Base-by-base conservation (phyloP, 2,888 invertebrate species). In the Ochropleura leucogaster region DNA sequence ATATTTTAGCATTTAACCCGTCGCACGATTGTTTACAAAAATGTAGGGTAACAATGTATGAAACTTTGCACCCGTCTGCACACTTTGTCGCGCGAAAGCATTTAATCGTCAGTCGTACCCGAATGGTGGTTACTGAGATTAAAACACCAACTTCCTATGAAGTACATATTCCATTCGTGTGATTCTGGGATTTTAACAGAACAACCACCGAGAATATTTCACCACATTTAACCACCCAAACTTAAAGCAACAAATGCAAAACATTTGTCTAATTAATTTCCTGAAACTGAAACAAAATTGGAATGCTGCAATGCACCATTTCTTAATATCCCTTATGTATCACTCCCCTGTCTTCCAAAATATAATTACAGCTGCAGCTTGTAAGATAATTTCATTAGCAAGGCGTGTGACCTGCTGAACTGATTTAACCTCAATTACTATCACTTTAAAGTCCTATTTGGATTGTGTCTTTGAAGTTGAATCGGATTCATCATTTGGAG, bases 341-440 rank as follows among this genome's bases (percentile, higher is more conserved):
- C 69, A 59, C 68, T 78, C 64, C 71, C 60, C 62, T 68, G 64
- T 84, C 79, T 78, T 66, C 73, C 79, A 46, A 82, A 88, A 89
- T 82, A 74, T 83, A 80, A 88, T 88, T 87, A 88, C 72, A 73
- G 84, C 78, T 86, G 88, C 89, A 85, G 74, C 79, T 80, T 82
- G 79, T 86, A 81, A 87, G 83, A 85, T 90, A 87, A 88, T 83
- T 80, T 86, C 69, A 87, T 89, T 87, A 86, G 68, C 75, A 75
- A 78, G 72, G 67, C 71, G n/a, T 62, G 65, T 70, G 72, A 74
- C 18, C 30, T 64, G 73, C 49, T 76, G 49, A 81, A 67, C 51
- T 74, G 62, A 83, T 73, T 74, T 74, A 79, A 63, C 46, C 42
- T 14, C 42, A 85, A 55, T 79, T 10, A 12, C 51, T 65, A 81